Conservation (phyloP, 2,797 vertebrate genomes). For the Poecilia picta region DNA sequence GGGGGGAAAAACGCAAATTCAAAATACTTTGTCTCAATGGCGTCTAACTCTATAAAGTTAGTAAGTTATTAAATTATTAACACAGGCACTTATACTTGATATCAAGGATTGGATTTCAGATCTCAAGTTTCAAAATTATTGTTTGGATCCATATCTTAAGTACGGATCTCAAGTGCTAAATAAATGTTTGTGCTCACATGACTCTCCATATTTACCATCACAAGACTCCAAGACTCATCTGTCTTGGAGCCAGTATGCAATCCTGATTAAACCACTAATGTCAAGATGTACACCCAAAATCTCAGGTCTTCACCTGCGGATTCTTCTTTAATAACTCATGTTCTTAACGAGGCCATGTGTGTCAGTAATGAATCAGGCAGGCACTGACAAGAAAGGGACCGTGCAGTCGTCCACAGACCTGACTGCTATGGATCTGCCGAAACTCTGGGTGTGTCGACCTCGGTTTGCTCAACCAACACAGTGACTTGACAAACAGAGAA, state of each 20-base stretch:
- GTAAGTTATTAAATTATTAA: not conserved
- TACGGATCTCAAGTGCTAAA: not conserved
- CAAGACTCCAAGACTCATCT: not conserved
- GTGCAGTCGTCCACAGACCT: constrained; percentile 38
- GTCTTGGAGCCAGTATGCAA: not conserved
- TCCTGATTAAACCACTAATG: not conserved
- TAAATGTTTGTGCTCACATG: not conserved
- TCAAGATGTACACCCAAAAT: not conserved
- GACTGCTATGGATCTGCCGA: constrained; percentile 64
- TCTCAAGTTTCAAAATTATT: not conserved
- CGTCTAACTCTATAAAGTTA: not conserved
- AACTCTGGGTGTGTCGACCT: constrained; percentile 75
- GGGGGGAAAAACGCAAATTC: not conserved
- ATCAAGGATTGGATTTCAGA: not conserved
- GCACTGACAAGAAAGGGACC: constrained; percentile 38
- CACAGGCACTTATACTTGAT: not conserved
- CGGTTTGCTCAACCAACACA: constrained; percentile 72
- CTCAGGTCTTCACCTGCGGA: not conserved
- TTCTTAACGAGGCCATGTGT: constrained; percentile 4
- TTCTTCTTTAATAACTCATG: not conserved
- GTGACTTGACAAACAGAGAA: constrained; percentile 59
- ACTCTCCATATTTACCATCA: not conserved
- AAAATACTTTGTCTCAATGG: not conserved
- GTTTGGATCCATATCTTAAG: not conserved
- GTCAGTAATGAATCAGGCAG: constrained; percentile 17